Percentiles rank a stretch among this genome's conserved stretches.
phyloP scores from a whole-genome alignment of 2,888 invertebrate genomes.

The Troides helena region DNA sequence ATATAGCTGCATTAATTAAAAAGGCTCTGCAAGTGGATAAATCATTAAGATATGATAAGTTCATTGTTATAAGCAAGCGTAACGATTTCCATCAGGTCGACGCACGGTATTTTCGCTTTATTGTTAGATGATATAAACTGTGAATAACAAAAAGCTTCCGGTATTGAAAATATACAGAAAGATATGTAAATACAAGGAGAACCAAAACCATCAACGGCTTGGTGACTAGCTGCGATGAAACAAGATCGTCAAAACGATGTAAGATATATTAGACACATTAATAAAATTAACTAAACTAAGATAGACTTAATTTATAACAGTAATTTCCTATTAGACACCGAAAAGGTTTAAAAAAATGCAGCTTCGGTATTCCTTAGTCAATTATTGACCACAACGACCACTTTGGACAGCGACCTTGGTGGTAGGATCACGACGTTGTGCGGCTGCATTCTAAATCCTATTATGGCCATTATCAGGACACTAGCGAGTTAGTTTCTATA shows the following conservation, averaged over 20 bases:
- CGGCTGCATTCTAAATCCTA: conserved; percentile 48
- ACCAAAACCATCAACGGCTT: conserved; percentile 33
- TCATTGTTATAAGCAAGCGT: no score
- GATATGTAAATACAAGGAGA: not conserved
- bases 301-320: no score
- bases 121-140: not conserved
- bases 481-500: conserved; percentile 8
- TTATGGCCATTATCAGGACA: not conserved
- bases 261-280: no score
- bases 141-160: conserved; percentile 31
- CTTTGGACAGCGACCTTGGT: conserved; percentile 52
- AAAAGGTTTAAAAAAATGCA: not conserved
- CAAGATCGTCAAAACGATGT: conserved; percentile 18
- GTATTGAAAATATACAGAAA: conserved; percentile 31
- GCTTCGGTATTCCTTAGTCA: conserved; percentile 37
- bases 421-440: conserved; percentile 54
- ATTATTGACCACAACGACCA: conserved; percentile 51
- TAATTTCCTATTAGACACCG: not conserved
- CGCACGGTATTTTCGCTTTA: no score
- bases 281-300: no score
- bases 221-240: conserved; percentile 43
- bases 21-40: no score
- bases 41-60: no score
- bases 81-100: no score
- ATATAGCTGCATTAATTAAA: no score